Evolutionary conservation across 2,113 vertebrate species (phyloP).

Genomic region (Salvator merianae): DNA sequence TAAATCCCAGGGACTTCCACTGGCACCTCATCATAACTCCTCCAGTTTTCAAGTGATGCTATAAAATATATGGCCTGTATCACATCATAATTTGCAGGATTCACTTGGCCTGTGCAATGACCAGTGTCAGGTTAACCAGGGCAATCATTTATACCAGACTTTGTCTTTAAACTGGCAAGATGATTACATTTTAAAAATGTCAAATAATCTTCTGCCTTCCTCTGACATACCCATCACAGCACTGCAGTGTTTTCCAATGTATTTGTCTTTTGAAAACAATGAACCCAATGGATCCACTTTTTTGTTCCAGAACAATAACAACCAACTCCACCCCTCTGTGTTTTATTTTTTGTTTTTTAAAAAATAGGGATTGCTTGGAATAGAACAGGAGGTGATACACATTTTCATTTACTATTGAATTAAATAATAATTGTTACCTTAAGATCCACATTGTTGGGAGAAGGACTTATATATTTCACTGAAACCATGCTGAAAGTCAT

Average conservation of each 20-base stretch:
- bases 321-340: background rate
- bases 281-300: background rate
- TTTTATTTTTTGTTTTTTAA: too few relatives aligned
- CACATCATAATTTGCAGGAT: constrained; percentile 30
- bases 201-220: constrained; percentile 3
- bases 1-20: constrained; percentile 5
- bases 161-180: constrained; percentile 34
- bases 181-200: background rate
- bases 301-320: background rate
- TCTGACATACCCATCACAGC: background rate
- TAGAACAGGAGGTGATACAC: too few relatives aligned
- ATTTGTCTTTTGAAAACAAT: background rate
- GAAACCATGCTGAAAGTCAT: too few relatives aligned
- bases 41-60: constrained; percentile 25
- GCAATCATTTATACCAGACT: constrained; percentile 24
- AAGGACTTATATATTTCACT: too few relatives aligned
- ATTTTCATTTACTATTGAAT: too few relatives aligned
- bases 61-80: constrained; percentile 42
- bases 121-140: constrained; percentile 38
- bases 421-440: too few relatives aligned
- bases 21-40: constrained; percentile 4
- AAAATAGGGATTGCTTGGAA: too few relatives aligned
- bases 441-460: too few relatives aligned
- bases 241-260: background rate
- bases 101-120: constrained; percentile 21